Conservation (phyloP, 1,140 invertebrate genomes). For the Neoseiulus cucumeris region DNA sequence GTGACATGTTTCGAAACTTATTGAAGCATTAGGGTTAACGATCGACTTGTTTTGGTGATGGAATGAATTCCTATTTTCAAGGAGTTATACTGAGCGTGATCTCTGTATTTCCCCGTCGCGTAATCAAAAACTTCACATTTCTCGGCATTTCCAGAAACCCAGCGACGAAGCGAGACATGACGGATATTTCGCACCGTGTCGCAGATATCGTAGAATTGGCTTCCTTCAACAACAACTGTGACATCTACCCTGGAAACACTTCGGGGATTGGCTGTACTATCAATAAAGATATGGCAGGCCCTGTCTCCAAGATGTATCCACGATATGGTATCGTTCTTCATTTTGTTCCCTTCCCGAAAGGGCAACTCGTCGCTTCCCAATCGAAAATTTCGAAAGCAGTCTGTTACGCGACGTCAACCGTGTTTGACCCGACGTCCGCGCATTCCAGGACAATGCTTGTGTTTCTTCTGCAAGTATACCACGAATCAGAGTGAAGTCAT, state of each 20-base stretch:
- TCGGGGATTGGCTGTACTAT: not conserved
- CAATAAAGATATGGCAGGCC: not conserved
- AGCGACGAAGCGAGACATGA: not conserved
- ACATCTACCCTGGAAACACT: not conserved
- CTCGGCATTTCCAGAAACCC: not conserved
- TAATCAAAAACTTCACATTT: no score
- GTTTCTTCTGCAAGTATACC: not conserved
- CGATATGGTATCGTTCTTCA: constrained; percentile 5
- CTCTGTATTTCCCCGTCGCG: no score
- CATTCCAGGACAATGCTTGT: not conserved
- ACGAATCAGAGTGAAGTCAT: not conserved
- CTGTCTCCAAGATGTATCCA: not conserved
- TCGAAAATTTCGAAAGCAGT: no score
- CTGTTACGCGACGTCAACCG: no score
- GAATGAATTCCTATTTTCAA: no score
- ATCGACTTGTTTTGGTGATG: no score
- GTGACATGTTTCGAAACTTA: not conserved
- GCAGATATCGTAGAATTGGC: not conserved
- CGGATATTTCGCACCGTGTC: not conserved
- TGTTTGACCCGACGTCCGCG: no score
- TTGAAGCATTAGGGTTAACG: no score
- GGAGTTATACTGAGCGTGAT: no score
- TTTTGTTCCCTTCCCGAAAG: no score
- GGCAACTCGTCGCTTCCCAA: no score
- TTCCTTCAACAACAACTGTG: not conserved